Base-by-base conservation (phyloP, 2,113 vertebrate species). In the Nothoprocta perdicaria region DNA sequence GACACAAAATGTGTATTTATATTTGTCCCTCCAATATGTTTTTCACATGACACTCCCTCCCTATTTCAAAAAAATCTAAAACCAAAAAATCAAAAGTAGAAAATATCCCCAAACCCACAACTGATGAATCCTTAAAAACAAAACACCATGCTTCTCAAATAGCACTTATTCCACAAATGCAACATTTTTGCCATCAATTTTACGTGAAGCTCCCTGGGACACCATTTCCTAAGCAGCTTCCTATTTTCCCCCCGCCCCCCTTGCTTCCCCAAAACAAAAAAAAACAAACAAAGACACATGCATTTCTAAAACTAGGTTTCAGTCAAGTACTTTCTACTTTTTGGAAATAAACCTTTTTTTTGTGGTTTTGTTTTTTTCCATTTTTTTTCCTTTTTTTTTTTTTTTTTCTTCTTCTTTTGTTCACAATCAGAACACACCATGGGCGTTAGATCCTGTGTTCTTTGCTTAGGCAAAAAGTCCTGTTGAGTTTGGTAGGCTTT, bases 81-180 rank as follows among this genome's bases (percentile, higher is more conserved):
- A 24, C 31, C 40, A 29, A 79, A 67, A 53, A 14, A 21, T 19
- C 21, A 60, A 88, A 93, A 78, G 84, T 2, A 85, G 94, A 95
- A 78, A 3, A 78, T 92, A 91, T 79, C 57, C 97, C 96, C 75
- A 91, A 87, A 87, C 85, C 95, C 95, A 96, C 89, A 96, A 96
- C 18, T 95, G 92, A 97, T 97, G 97, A 97, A 93, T 94, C 97
- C 93, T 94, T 95, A 97, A 98, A 94, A 96, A 92, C 93, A 97
- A 97, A 97, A 97, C 93, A 97, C 96, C 97, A 98, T 97, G 97
- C 97, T 98, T 97, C 97, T 98, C 97, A 97, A 98, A 96, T 98
- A 98, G 96, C 96, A 97, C 96, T 97, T 97, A 96, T 95, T 97
- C 95, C 97, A 98, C 97, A 97, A 98, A 97, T 97, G 97, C 88